Conservation (phyloP, 2,888 invertebrate species). For the Dynastes hyllus region DNA sequence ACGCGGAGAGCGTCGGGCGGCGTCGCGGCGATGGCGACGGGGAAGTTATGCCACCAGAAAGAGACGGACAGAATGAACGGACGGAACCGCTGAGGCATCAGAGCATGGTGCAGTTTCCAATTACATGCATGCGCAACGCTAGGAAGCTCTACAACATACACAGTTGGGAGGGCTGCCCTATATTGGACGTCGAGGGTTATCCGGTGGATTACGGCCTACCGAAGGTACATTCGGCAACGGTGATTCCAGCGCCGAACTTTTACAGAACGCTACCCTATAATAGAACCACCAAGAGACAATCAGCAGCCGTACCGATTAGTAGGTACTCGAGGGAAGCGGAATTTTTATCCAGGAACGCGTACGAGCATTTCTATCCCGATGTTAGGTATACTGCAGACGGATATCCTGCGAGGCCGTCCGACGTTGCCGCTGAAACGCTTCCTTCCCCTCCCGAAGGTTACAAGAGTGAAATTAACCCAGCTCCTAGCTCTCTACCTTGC, state of each 20-base stretch:
- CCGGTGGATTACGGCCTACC: conserved; percentile 86
- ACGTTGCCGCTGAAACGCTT: conserved; percentile 58
- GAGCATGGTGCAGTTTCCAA: conserved; percentile 55
- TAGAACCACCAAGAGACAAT: conserved; percentile 73
- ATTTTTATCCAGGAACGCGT: conserved; percentile 74
- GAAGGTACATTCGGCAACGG: conserved; percentile 71
- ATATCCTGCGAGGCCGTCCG: conserved; percentile 77
- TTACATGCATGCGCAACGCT: conserved; percentile 68
- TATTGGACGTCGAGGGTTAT: conserved; percentile 83
- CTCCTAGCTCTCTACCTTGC: conserved; percentile 58
- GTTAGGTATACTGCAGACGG: conserved; percentile 87
- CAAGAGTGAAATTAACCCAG: conserved; percentile 58
- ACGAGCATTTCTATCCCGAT: conserved; percentile 75
- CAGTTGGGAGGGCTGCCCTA: conserved; percentile 82
- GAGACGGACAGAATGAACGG: conserved; percentile 57
- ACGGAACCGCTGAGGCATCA: conserved; percentile 50
- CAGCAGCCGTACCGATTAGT: conserved; percentile 72
- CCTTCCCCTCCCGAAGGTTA: conserved; percentile 58
- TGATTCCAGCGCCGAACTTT: conserved; percentile 71
- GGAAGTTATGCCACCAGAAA: conserved; percentile 67
- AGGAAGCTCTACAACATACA: conserved; percentile 78
- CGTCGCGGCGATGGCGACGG: conserved; percentile 68
- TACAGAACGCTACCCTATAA: conserved; percentile 88
- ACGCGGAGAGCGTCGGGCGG: conserved; percentile 74
- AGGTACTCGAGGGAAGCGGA: conserved; percentile 80